Evolutionary conservation across 2,888 invertebrate species (phyloP), one percentile per base, ranked within the genome.

Genomic region (Zaprionus lineosus): DNA sequence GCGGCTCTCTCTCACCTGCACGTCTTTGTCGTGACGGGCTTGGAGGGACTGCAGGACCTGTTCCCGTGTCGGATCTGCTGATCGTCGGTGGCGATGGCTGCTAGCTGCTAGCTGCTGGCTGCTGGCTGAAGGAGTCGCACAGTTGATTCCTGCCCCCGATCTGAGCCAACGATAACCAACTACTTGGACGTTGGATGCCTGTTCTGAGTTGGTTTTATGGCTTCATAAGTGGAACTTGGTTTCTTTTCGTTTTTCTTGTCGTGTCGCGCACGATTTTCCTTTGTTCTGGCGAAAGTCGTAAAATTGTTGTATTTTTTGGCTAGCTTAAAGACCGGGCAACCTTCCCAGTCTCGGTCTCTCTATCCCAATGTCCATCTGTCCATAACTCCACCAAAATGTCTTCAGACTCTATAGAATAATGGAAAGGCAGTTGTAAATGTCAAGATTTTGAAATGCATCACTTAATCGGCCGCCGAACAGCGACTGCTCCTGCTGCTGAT

Each of bases 281-380:
- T 83, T 84, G 74, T 85, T 85, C 84, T 73, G 66, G 67, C 60
- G 86, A 85, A 87, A 85, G 76, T 78, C 79, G 83, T 87, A 82
- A 87, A 87, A 73, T 51, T 8, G n/a, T 8, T 24, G 24, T 24
- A n/a, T n/a, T 59, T 62, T 64, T 64, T 43, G 50, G 36, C 44
- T 34, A 51, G 43, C 69, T 44, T 34, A 52, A 66, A 58, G 57
- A 47, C 52, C 67, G 52, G 56, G 65, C 44, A 56, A 37, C 36
- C 47, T 44, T 16, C 28, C 34, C 21, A n/a, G 19, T 9, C 16
- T n/a, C 7, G 24, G 15, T 43, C 47, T 3, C 9, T 15, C 33
- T 29, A 15, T 48, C 43, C 26, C 24, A n/a, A n/a, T n/a, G n/a
- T n/a, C n/a, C n/a, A n/a, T n/a, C n/a, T n/a, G n/a, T n/a, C n/a